Base-by-base conservation (phyloP, 2,888 invertebrate species). In the Chorisops tibialis region DNA sequence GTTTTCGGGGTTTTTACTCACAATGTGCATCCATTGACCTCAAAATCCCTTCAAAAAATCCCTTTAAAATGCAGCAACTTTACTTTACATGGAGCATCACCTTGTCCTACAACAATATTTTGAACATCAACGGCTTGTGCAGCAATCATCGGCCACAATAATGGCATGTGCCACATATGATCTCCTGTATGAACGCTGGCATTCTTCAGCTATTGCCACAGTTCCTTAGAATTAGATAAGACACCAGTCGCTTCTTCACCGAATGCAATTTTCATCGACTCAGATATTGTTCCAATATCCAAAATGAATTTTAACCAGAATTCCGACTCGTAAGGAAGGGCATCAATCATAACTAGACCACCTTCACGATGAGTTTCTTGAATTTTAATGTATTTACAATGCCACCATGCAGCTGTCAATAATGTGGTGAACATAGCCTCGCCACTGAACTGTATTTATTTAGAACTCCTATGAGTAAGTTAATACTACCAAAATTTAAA, bases 341-440 rank as follows among this genome's bases (percentile, higher is more conserved):
- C 88, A 74, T 92, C 92, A 3, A 89, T 89, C 51, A 92, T 74
- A 24, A 89, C 81, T 14, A 92, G 78, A 16, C 89, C 79, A 2
- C 91, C 91, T 69, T 89, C 91, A n/a, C 87, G 85, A 69, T 90
- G 88, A 1, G 91, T 90, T 52, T 86, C 82, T 69, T 90, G 83
- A 45, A 91, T 82, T 72, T 85, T 84, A 52, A 91, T 16, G 87
- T 85, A 64, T 80, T 82, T 5, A 89, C 84, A 1, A 90, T 84
- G 74, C 92, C 91, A 0, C 91, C 91, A n/a, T n/a, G n/a, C n/a
- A n/a, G n/a, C n/a, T n/a, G n/a, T n/a, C n/a, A n/a, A n/a, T n/a
- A n/a, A n/a, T n/a, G n/a, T n/a, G n/a, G n/a, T n/a, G n/a, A n/a
- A n/a, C n/a, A n/a, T n/a, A n/a, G n/a, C n/a, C n/a, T n/a, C n/a